Percentiles rank a stretch among this genome's conserved stretches.
phyloP scores from a whole-genome alignment of 2,888 invertebrate species.

The Lepidocyrtinus sp. region DNA sequence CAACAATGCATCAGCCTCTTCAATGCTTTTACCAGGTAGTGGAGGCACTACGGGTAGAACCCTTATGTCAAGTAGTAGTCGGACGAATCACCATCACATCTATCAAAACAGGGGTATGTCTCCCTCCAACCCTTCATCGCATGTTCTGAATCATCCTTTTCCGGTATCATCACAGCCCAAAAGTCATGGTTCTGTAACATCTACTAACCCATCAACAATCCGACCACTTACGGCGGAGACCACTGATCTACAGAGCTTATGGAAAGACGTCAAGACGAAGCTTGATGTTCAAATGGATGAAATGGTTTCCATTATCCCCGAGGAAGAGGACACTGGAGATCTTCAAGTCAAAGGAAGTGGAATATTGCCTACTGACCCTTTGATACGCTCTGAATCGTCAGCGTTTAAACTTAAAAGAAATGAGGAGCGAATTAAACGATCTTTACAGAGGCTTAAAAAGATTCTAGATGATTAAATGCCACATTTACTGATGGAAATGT shows the following conservation, averaged over 20 bases:
- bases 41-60: constrained; percentile 32
- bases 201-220: background rate
- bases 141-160: background rate
- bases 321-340: constrained; percentile 17
- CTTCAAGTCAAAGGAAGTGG: constrained; percentile 54
- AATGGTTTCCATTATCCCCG: constrained; percentile 17
- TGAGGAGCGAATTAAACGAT: constrained; percentile 60
- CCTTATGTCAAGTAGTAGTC: constrained; percentile 39
- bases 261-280: constrained; percentile 62
- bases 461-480: constrained; percentile 62
- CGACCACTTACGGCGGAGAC: background rate
- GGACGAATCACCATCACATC: constrained; percentile 32
- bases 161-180: background rate
- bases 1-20: constrained; percentile 17
- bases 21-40: constrained; percentile 28
- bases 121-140: constrained; percentile 35
- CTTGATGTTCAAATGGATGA: constrained; percentile 56
- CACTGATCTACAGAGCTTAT: constrained; percentile 59
- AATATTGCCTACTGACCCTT: constrained; percentile 24
- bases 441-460: constrained; percentile 58
- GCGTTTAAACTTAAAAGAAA: constrained; percentile 31
- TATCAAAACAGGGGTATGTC: constrained; percentile 42
- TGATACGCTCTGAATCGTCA: background rate
- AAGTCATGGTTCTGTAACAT: constrained; percentile 17
- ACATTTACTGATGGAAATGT: too few relatives aligned